A percentile compares a stretch with the other conserved stretches of the same genome.
Evolutionary conservation across 2,888 invertebrate species (phyloP).

Genomic region (Euproctis similis): DNA sequence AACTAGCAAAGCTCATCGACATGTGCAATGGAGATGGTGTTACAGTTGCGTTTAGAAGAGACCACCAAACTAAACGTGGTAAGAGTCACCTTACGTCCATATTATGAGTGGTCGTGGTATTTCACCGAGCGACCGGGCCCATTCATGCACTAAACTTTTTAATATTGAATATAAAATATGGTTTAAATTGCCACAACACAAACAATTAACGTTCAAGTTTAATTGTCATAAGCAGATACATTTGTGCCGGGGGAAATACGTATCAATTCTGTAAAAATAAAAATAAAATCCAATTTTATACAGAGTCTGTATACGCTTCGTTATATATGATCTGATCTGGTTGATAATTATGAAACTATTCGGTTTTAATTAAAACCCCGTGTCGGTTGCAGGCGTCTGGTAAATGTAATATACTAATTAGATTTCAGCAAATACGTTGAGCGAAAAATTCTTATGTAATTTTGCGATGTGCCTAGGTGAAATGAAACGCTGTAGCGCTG

Average conservation of each 20-base stretch:
- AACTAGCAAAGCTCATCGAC: no score
- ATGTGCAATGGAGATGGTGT: no score
- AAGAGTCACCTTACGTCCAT: no score
- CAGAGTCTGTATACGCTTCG: conserved; percentile 11
- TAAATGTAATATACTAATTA: conserved; percentile 51
- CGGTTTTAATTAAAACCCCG: conserved; percentile 55
- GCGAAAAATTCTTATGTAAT: conserved; percentile 39
- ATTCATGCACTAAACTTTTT: no score
- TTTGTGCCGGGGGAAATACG: no score
- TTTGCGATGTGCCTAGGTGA: conserved; percentile 12
- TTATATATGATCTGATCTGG: conserved; percentile 18
- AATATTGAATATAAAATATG: no score
- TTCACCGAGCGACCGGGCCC: no score
- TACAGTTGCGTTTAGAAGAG: no score
- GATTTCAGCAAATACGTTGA: conserved; percentile 35
- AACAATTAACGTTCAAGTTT: no score
- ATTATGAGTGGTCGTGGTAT: no score
- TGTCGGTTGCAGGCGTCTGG: conserved; percentile 43
- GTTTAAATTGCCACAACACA: no score
- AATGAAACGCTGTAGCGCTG: conserved; percentile 20
- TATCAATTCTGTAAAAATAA: not conserved
- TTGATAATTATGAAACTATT: conserved; percentile 44
- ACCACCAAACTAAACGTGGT: no score
- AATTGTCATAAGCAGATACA: not conserved
- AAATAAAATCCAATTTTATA: not conserved